Evolutionary conservation across 2,113 vertebrate species (phyloP).

Genomic region (Otis tarda): DNA sequence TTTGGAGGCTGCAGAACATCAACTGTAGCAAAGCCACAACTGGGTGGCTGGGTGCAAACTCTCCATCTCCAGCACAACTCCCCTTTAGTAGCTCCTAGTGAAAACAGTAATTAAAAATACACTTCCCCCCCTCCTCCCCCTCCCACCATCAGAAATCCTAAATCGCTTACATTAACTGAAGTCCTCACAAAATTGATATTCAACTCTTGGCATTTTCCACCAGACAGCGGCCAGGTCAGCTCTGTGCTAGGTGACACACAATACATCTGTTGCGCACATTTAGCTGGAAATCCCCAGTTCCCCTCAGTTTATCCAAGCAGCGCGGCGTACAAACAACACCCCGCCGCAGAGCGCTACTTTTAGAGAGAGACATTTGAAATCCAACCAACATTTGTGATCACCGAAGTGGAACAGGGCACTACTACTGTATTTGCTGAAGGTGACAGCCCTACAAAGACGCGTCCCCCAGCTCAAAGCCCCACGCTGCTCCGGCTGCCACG

Average conservation of each 20-base stretch:
- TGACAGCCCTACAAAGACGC: neutral
- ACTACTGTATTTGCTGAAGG: neutral
- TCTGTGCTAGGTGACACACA: slow-evolving; percentile 71
- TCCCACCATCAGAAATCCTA: neutral
- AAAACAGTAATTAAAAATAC: slow-evolving; percentile 12
- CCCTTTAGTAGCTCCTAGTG: slow-evolving; percentile 14
- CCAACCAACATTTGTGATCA: neutral
- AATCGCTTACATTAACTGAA: slow-evolving; percentile 50
- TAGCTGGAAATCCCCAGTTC: slow-evolving; percentile 21
- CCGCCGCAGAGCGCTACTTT: slow-evolving; percentile 18
- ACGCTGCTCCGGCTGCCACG: neutral
- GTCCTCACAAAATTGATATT: slow-evolving; percentile 34
- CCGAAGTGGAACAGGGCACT: neutral
- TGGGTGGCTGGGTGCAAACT: neutral
- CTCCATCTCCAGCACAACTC: slow-evolving; percentile 23
- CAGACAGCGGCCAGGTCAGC: slow-evolving; percentile 35
- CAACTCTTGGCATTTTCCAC: slow-evolving; percentile 2
- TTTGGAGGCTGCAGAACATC: neutral
- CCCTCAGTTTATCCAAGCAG: slow-evolving; percentile 41
- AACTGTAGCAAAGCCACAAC: neutral
- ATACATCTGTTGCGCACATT: slow-evolving; percentile 67
- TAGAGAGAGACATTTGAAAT: slow-evolving; percentile 8
- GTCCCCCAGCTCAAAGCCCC: neutral
- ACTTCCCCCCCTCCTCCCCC: neutral
- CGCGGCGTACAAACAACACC: slow-evolving; percentile 54